Conservation (phyloP, 2,888 invertebrate genomes). For the Camponotus fellah region DNA sequence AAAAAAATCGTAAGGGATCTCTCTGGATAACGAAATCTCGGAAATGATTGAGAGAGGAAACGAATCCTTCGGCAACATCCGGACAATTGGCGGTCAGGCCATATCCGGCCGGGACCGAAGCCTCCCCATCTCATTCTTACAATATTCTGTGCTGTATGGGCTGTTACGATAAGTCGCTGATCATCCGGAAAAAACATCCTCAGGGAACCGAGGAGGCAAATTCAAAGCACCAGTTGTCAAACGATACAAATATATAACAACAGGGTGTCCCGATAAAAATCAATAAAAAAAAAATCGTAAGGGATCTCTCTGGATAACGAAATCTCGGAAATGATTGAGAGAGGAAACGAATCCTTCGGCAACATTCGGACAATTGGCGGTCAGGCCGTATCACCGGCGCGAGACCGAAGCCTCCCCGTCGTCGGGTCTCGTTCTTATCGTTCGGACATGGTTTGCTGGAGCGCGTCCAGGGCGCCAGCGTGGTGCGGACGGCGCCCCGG, state of each 20-base stretch:
- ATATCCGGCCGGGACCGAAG: no score
- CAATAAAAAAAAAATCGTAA: not conserved
- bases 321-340: not conserved
- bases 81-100: no score
- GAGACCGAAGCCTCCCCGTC: not conserved
- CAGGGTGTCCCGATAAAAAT: not conserved
- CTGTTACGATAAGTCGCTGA: not conserved
- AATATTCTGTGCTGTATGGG: no score
- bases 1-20: no score
- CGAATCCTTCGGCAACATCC: no score
- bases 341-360: not conserved
- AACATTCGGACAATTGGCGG: slow-evolving; percentile 28
- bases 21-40: no score
- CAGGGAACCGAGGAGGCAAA: not conserved
- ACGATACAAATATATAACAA: not conserved
- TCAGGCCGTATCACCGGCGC: not conserved
- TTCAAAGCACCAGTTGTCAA: not conserved
- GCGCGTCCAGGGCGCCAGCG: slow-evolving; percentile 15
- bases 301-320: not conserved
- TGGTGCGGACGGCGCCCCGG: not conserved
- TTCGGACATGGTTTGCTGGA: slow-evolving; percentile 41
- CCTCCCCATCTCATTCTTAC: no score
- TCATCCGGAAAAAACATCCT: slow-evolving; percentile 4
- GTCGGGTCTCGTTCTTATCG: slow-evolving; percentile 42
- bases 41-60: no score